Evolutionary conservation across 2,888 invertebrate species (phyloP).

Genomic region (Latrodectus elegans): DNA sequence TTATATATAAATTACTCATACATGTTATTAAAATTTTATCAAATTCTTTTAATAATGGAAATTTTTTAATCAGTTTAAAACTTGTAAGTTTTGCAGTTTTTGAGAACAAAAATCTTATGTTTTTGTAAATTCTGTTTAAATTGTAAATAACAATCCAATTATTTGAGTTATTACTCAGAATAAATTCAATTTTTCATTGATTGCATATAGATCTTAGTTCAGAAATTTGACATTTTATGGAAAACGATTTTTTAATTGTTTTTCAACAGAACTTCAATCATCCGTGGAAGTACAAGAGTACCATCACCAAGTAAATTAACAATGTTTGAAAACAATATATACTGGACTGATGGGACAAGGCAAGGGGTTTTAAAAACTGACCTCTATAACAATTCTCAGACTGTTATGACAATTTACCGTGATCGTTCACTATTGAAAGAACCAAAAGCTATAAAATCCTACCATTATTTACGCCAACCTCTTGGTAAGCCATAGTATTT

Average conservation of each 20-base stretch:
- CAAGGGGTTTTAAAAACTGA: conserved; percentile 91
- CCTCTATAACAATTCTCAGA: conserved; percentile 86
- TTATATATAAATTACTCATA: no score
- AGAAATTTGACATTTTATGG: background rate
- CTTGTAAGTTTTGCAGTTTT: no score
- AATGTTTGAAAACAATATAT: conserved; percentile 89
- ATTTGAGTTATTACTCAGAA: no score
- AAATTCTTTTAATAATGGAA: no score
- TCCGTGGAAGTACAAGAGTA: conserved; percentile 78
- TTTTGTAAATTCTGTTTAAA: no score
- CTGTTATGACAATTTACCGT: conserved; percentile 86
- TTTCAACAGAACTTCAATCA: conserved; percentile 70
- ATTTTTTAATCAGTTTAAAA: no score
- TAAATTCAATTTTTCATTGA: background rate
- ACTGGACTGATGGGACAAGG: conserved; percentile 93
- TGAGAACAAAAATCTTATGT: no score
- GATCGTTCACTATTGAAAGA: conserved; percentile 84
- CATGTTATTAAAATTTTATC: no score
- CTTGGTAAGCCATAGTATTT: conserved; percentile 76
- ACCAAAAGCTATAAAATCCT: conserved; percentile 87
- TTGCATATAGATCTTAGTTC: background rate
- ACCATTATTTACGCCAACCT: conserved; percentile 86
- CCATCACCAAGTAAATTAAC: conserved; percentile 89
- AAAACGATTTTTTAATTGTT: background rate
- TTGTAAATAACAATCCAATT: no score